These are phyloP conservation scores for Lasioglossum morio DNA, from an alignment of 2,888 invertebrate genomes.

Conservation along the genomic window DNA sequence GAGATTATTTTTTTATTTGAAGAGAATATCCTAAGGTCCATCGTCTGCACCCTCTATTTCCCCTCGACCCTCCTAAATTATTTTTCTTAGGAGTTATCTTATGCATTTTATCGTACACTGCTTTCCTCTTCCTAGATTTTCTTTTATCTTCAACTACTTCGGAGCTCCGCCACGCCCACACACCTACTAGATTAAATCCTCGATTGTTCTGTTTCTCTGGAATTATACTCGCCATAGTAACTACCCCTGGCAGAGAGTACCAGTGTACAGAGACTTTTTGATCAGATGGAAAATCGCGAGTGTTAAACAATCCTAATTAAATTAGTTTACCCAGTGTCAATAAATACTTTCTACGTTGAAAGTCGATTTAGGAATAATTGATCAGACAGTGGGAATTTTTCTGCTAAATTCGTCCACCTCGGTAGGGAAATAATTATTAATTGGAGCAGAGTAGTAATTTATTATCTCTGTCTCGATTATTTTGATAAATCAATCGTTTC, in stretches of 20 bases:
- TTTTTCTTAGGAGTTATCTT: neutral
- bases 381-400: neutral
- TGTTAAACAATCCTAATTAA: neutral
- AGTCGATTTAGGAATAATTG: neutral
- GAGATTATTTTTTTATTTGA: neutral
- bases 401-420: neutral
- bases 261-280: too few species aligned
- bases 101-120: neutral
- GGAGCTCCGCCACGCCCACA: neutral
- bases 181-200: neutral
- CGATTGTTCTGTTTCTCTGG: neutral
- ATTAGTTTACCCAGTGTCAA: fast-evolving
- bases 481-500: too few species aligned
- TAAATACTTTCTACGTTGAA: too few species aligned
- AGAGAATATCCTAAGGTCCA: neutral
- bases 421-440: too few species aligned
- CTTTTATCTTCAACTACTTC: neutral
- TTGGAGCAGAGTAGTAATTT: too few species aligned
- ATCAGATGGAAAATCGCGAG: too few species aligned
- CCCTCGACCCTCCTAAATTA: neutral
- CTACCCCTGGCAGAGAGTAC: neutral
- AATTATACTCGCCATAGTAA: too few species aligned
- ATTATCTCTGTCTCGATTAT: too few species aligned
- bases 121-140: neutral
- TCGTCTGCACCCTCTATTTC: neutral